Conservation (phyloP, 2,113 vertebrate genomes). For the Cranoglanis bouderius region DNA sequence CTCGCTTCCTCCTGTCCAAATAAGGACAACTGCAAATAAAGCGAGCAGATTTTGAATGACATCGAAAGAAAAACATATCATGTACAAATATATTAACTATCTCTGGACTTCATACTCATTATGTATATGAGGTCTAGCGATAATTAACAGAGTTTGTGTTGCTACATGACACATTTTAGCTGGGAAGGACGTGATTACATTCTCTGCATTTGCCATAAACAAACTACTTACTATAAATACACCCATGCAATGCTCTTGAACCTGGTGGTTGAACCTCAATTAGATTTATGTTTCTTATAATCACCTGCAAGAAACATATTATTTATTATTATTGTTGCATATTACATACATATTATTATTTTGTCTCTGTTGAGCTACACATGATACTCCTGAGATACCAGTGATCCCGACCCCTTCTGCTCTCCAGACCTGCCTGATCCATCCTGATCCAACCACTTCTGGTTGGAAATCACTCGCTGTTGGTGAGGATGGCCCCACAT, state of each 20-base stretch:
- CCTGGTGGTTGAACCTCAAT: constrained; percentile 43
- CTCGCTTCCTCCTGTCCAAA: constrained; percentile 37
- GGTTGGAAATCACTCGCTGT: no score
- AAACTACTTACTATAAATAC: constrained; percentile 60
- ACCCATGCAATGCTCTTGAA: constrained; percentile 17
- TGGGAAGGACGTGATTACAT: constrained; percentile 27
- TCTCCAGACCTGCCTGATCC: no score
- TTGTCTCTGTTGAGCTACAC: no score
- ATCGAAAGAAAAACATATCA: background rate
- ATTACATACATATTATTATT: no score
- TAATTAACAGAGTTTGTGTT: background rate
- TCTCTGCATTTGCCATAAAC: constrained; percentile 37
- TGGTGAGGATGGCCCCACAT: no score
- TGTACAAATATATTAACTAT: background rate
- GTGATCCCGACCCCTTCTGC: no score
- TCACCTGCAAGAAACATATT: constrained; percentile 55
- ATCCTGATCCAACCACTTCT: no score
- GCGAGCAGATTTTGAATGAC: constrained; percentile 11
- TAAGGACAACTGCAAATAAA: constrained; percentile 30
- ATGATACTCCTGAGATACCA: no score
- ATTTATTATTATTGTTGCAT: no score
- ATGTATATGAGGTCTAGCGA: background rate
- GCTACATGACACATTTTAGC: background rate
- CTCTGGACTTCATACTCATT: background rate
- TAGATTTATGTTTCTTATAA: constrained; percentile 60